A percentile compares a stretch with the other conserved stretches of the same genome.
Evolutionary conservation across 2,797 vertebrate species (phyloP).

Genomic region (Gobionotothen gibberifrons): DNA sequence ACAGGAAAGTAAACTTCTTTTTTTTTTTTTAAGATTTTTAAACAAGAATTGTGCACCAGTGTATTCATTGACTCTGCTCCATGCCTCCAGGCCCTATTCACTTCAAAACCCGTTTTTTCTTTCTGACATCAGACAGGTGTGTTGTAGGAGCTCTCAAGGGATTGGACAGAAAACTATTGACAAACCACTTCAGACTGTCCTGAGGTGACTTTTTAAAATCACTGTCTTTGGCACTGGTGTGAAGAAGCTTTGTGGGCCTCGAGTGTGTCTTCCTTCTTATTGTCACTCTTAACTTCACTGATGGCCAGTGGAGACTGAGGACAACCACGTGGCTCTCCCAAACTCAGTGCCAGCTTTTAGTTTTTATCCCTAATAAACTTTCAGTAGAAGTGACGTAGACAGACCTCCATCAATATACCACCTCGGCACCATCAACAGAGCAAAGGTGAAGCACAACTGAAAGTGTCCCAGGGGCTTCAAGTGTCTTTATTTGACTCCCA

Average conservation of each 20-base stretch:
- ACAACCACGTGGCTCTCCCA: background rate
- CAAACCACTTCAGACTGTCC: constrained; percentile 56
- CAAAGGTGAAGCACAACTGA: background rate
- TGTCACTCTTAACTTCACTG: constrained; percentile 24
- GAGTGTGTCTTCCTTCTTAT: constrained; percentile 10
- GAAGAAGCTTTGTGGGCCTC: constrained; percentile 22
- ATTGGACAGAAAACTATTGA: constrained; percentile 38
- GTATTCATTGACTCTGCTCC: constrained; percentile 20
- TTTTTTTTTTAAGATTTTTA: background rate
- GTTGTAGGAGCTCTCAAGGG: constrained; percentile 34
- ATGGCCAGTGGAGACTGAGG: background rate
- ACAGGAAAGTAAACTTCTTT: too few species aligned
- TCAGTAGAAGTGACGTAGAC: background rate
- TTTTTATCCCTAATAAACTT: constrained; percentile 18
- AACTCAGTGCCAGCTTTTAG: background rate
- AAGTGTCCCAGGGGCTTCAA: background rate
- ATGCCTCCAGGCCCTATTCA: constrained; percentile 7
- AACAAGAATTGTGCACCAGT: background rate
- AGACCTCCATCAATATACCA: constrained; percentile 2
- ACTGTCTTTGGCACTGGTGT: constrained; percentile 36
- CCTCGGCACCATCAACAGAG: background rate
- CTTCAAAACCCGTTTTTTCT: constrained; percentile 33
- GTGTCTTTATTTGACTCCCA: background rate
- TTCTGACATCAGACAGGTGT: constrained; percentile 41
- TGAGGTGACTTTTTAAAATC: constrained; percentile 53